Percentiles rank a stretch among this genome's conserved stretches.
Conservation (phyloP, 1,140 invertebrate genomes). For the Uloborus diversus region DNA sequence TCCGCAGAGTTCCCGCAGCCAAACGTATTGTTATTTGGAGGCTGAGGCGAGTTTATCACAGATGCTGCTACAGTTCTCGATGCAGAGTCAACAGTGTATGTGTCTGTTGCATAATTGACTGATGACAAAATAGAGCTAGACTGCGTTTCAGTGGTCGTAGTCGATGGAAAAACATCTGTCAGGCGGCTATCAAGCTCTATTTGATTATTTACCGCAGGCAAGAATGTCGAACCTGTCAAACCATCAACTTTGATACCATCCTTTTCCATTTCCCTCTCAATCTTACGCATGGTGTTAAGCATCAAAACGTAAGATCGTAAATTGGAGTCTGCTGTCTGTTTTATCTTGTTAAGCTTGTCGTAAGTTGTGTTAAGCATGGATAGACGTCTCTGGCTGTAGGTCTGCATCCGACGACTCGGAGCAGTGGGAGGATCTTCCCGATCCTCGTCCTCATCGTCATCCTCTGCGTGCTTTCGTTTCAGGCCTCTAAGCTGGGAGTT, state of each 20-base stretch:
- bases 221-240: neutral
- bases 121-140: no score
- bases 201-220: neutral
- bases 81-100: slow-evolving; percentile 1
- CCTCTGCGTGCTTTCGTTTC: slow-evolving; percentile 52
- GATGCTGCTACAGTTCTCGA: slow-evolving; percentile 9
- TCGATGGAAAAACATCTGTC: neutral
- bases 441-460: slow-evolving; percentile 42
- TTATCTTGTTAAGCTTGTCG: slow-evolving; percentile 87
- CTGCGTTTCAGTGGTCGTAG: neutral
- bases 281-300: slow-evolving; percentile 89
- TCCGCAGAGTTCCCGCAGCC: neutral
- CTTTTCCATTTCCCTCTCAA: slow-evolving; percentile 89
- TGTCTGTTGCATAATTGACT: neutral
- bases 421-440: slow-evolving; percentile 12
- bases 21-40: neutral
- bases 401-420: slow-evolving; percentile 62
- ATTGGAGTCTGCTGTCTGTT: slow-evolving; percentile 87
- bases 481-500: slow-evolving; percentile 34
- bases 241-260: slow-evolving; percentile 69
- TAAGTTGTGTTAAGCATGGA: slow-evolving; percentile 92
- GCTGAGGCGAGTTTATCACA: slow-evolving; percentile 11
- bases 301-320: slow-evolving; percentile 92
- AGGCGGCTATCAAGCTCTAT: neutral
- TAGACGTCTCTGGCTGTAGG: slow-evolving; percentile 83